These are phyloP conservation scores for Drosophila neutralis DNA, from an alignment of 2,888 invertebrate genomes.

Conservation along the genomic window DNA sequence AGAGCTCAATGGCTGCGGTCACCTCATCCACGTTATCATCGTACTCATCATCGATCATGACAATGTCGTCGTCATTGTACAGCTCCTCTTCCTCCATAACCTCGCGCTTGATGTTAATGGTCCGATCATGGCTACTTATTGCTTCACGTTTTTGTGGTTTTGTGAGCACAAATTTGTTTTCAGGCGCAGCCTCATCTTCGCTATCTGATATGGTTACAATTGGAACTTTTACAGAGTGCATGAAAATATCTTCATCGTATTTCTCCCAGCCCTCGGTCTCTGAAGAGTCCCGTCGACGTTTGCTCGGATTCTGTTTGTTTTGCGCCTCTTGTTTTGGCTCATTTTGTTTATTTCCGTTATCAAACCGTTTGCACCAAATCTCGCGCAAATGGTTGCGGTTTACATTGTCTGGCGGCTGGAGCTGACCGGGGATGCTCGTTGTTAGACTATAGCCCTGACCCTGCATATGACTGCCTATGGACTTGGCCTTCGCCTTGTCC, in stretches of 20 bases:
- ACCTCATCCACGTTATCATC: constrained; percentile 51
- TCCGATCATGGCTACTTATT: constrained; percentile 71
- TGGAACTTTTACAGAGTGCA: constrained; percentile 51
- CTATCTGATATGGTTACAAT: constrained; percentile 74
- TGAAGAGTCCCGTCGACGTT: constrained; percentile 66
- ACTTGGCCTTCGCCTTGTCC: not conserved
- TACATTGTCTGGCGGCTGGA: not conserved
- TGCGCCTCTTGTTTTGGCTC: not conserved
- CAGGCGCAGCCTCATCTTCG: constrained; percentile 40
- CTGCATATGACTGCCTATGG: constrained; percentile 19
- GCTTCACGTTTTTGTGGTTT: not conserved
- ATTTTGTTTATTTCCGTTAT: not conserved
- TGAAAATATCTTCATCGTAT: constrained; percentile 81
- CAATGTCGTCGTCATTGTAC: constrained; percentile 73
- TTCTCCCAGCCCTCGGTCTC: constrained; percentile 46
- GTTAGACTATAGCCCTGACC: constrained; percentile 71
- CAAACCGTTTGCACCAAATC: not conserved
- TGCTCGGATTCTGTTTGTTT: constrained; percentile 18
- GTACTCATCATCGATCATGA: constrained; percentile 80
- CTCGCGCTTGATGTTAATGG: constrained; percentile 81
- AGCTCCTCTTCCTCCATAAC: constrained; percentile 76
- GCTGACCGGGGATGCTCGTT: not conserved
- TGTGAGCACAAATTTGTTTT: not conserved
- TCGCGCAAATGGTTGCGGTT: no score
- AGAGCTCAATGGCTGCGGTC: constrained; percentile 67